These are phyloP conservation scores for Agrypnus murinus DNA, from an alignment of 2,888 invertebrate genomes.

Conservation along the genomic window DNA sequence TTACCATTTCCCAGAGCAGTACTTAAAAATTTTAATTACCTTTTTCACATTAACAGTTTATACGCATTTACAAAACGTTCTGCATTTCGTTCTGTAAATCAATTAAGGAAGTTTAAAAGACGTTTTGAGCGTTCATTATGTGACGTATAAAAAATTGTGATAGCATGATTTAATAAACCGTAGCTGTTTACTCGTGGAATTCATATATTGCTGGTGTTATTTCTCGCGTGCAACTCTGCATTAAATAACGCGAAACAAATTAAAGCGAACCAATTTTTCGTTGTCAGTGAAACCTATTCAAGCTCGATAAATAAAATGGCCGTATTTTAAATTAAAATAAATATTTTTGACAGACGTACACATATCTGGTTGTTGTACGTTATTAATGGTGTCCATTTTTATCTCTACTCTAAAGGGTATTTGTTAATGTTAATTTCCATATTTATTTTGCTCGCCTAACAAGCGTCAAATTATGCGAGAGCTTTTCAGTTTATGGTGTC, in stretches of 20 bases:
- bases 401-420: slow-evolving; percentile 29
- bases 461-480: slow-evolving; percentile 33
- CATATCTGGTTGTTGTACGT: slow-evolving; percentile 47
- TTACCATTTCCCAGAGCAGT: too few relatives aligned
- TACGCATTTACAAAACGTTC: too few relatives aligned
- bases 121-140: neutral
- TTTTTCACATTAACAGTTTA: too few relatives aligned
- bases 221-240: slow-evolving; percentile 58
- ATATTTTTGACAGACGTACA: slow-evolving; percentile 58
- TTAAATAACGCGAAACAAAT: slow-evolving; percentile 59
- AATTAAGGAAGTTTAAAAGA: neutral
- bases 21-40: too few relatives aligned
- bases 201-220: slow-evolving; percentile 55
- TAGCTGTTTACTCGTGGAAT: slow-evolving; percentile 50
- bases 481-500: slow-evolving; percentile 18
- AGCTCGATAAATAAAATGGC: slow-evolving; percentile 57
- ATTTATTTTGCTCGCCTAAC: slow-evolving; percentile 34
- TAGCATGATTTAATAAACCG: slow-evolving; percentile 48
- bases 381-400: slow-evolving; percentile 48
- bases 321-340: slow-evolving; percentile 59
- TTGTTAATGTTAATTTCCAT: slow-evolving; percentile 40
- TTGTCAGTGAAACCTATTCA: slow-evolving; percentile 55
- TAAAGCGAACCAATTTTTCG: slow-evolving; percentile 58
- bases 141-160: slow-evolving; percentile 25
- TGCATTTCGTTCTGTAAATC: neutral